Conservation (phyloP, 2,113 vertebrate species). For the Epinephelus lanceolatus region DNA sequence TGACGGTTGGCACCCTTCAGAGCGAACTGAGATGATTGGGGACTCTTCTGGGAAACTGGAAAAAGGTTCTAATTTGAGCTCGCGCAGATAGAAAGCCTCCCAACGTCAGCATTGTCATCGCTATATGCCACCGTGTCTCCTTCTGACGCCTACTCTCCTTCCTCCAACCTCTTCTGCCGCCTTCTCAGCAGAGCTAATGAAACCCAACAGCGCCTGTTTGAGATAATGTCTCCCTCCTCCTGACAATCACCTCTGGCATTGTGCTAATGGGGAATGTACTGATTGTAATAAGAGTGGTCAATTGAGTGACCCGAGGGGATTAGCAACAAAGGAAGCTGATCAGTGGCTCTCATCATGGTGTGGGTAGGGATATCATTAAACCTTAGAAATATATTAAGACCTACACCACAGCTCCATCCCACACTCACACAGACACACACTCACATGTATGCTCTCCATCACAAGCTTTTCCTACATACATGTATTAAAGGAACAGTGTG, state of each 20-base stretch:
- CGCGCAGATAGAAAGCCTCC: conserved; percentile 34
- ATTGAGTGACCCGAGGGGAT: conserved; percentile 68
- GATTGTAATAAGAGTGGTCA: conserved; percentile 82
- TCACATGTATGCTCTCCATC: no score
- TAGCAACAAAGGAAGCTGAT: conserved; percentile 71
- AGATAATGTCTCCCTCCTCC: conserved; percentile 69
- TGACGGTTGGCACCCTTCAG: conserved; percentile 52
- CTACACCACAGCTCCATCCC: neutral
- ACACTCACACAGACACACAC: conserved; percentile 11
- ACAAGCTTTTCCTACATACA: no score
- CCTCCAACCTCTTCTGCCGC: conserved; percentile 1
- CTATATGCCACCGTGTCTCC: neutral
- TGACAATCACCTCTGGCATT: conserved; percentile 80
- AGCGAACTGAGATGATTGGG: conserved; percentile 38
- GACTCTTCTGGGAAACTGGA: conserved; percentile 50
- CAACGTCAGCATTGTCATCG: conserved; percentile 1
- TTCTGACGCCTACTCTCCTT: conserved; percentile 16
- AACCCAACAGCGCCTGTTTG: conserved; percentile 38
- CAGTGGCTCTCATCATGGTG: conserved; percentile 50
- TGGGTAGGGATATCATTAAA: conserved; percentile 59
- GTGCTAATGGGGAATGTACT: conserved; percentile 78
- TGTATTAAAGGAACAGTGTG: no score
- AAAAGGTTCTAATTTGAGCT: conserved; percentile 60
- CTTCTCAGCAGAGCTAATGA: conserved; percentile 62
- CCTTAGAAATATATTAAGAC: conserved; percentile 15